Evolutionary conservation across 2,797 vertebrate species (phyloP).

Genomic region (Cryptoprocta ferox): DNA sequence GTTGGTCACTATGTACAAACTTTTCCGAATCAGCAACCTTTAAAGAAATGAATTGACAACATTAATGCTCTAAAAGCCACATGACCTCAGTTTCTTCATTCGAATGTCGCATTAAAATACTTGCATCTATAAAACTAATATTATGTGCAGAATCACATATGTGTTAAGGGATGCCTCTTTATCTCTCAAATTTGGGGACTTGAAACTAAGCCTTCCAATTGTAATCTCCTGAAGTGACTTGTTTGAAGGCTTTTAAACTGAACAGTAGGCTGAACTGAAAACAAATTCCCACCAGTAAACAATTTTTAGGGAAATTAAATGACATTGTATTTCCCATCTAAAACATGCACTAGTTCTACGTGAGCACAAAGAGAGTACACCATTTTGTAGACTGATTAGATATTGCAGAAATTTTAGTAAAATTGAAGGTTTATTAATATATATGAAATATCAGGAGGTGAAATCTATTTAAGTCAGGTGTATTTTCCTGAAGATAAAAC

Average conservation of each 20-base stretch:
- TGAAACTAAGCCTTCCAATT: background rate
- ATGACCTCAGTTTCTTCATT: background rate
- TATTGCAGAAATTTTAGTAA: background rate
- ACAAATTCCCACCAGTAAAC: background rate
- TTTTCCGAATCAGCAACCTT: background rate
- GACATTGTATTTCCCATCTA: background rate
- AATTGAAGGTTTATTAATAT: background rate
- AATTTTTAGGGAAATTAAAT: slow-evolving; percentile 22
- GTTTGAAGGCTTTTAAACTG: background rate
- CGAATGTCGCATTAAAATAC: background rate
- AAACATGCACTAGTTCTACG: background rate
- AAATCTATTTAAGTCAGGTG: background rate
- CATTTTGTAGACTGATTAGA: background rate
- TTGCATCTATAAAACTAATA: background rate
- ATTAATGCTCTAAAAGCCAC: background rate
- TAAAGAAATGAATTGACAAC: background rate
- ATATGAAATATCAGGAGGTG: background rate
- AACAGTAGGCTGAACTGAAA: background rate
- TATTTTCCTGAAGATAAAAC: background rate
- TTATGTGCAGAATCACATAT: background rate
- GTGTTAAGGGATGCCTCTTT: background rate
- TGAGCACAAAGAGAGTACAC: background rate
- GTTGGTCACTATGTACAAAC: background rate
- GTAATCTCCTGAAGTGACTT: background rate
- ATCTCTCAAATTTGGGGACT: background rate